Conservation (phyloP, 2,888 invertebrate genomes). For the Drosophila melanosoma region DNA sequence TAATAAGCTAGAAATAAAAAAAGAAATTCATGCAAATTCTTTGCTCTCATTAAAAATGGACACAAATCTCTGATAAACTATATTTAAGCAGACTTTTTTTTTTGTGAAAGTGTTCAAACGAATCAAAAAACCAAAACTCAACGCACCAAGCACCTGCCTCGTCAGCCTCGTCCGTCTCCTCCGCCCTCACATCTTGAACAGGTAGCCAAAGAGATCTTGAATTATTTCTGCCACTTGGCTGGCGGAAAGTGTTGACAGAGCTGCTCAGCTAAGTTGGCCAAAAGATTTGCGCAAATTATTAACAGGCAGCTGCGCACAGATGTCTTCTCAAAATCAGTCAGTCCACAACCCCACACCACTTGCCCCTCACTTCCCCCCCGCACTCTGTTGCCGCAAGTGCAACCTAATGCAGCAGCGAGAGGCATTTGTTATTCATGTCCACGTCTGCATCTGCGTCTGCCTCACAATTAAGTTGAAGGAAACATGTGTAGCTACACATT, state of each 20-base stretch:
- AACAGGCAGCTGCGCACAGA: conserved; percentile 40
- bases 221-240: conserved; percentile 68
- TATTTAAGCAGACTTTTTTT: conserved; percentile 59
- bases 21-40: conserved; percentile 62
- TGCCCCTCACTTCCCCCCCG: too few species aligned
- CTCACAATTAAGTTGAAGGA: conserved; percentile 63
- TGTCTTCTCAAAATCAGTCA: conserved; percentile 12
- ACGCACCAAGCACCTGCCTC: background rate
- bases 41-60: conserved; percentile 44
- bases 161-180: background rate
- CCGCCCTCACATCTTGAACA: conserved; percentile 18
- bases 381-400: conserved; percentile 10
- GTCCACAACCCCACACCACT: background rate
- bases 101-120: conserved; percentile 73
- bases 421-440: conserved; percentile 59
- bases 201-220: conserved; percentile 47
- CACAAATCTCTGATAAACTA: conserved; percentile 60
- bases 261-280: conserved; percentile 32
- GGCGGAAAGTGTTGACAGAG: conserved; percentile 17
- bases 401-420: conserved; percentile 34
- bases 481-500: conserved; percentile 63
- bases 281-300: conserved; percentile 44
- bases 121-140: conserved; percentile 16
- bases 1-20: conserved; percentile 19
- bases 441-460: conserved; percentile 31